A percentile compares a stretch with the other conserved stretches of the same genome.
phyloP scores from a whole-genome alignment of 2,797 vertebrate species.

The Schizothorax lantsangensis region DNA sequence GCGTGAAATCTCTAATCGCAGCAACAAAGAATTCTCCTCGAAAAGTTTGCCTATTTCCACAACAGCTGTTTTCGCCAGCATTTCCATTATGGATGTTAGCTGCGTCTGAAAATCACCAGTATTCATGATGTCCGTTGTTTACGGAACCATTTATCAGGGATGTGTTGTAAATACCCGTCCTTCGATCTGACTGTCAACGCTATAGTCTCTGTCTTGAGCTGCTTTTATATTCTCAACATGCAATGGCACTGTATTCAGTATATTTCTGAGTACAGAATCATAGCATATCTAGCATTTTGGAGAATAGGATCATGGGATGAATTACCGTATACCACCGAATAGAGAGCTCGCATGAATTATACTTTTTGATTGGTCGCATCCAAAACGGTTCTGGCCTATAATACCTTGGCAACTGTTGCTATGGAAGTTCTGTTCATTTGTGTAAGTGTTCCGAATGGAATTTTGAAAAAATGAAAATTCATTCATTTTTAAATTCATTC shows the following conservation, averaged over 20 bases:
- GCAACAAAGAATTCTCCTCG: slow-evolving; percentile 78
- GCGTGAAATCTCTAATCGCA: slow-evolving; percentile 76
- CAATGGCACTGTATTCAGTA: not conserved
- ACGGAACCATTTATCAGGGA: not conserved
- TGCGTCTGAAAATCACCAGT: slow-evolving; percentile 72
- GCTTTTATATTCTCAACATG: not conserved
- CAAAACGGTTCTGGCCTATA: not conserved
- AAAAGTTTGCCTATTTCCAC: slow-evolving; percentile 79
- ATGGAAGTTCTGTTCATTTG: not conserved
- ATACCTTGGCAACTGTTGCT: not conserved
- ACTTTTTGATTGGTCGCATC: not conserved
- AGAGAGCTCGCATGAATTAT: not conserved
- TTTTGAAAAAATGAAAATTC: not conserved
- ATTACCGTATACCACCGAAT: slow-evolving; percentile 37
- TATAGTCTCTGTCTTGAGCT: not conserved
- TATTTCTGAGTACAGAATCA: not conserved
- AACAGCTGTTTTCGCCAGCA: slow-evolving; percentile 77
- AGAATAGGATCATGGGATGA: slow-evolving; percentile 4
- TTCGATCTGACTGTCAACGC: not conserved
- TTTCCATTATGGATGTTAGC: slow-evolving; percentile 76
- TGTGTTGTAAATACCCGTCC: not conserved
- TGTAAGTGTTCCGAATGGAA: not conserved
- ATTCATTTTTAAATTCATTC: no score
- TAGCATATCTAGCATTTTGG: slow-evolving; percentile 17
- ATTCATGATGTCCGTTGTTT: slow-evolving; percentile 40